Percentiles rank a stretch among this genome's conserved stretches.
Evolutionary conservation across 2,113 vertebrate species (phyloP).

Genomic region (Tupaia chinensis): DNA sequence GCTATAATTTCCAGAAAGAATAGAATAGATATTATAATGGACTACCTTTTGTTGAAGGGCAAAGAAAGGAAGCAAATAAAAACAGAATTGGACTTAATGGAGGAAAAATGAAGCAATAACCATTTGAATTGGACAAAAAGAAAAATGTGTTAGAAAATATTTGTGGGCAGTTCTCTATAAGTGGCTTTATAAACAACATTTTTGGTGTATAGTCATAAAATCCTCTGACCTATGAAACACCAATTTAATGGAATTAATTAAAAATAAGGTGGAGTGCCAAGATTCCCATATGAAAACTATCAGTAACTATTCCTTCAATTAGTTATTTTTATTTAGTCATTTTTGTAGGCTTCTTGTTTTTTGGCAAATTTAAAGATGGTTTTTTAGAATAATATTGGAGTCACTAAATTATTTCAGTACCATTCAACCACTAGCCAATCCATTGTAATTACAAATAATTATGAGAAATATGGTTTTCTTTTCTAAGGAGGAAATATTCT

Average conservation of each 20-base stretch:
- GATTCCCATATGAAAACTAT: constrained; percentile 80
- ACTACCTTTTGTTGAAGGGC: neutral
- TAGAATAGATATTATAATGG: constrained; percentile 14
- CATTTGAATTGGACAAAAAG: constrained; percentile 66
- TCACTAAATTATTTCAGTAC: constrained; percentile 53
- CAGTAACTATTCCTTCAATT: constrained; percentile 73
- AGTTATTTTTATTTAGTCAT: constrained; percentile 80
- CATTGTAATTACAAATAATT: constrained; percentile 50
- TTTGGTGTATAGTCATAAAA: constrained; percentile 81
- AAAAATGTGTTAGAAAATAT: constrained; percentile 69
- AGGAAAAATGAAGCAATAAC: constrained; percentile 67
- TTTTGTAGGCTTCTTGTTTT: constrained; percentile 65
- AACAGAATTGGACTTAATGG: constrained; percentile 56
- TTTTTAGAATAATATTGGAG: constrained; percentile 44
- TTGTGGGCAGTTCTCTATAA: constrained; percentile 73
- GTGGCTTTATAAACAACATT: constrained; percentile 76
- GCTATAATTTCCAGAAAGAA: constrained; percentile 38
- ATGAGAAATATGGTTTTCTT: constrained; percentile 14
- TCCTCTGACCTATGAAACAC: constrained; percentile 78
- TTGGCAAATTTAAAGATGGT: constrained; percentile 47
- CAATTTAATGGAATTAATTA: constrained; percentile 82
- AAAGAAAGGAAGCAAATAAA: constrained; percentile 60
- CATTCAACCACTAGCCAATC: neutral
- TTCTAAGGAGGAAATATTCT: constrained; percentile 20
- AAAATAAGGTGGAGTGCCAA: constrained; percentile 75